Percentiles rank a stretch among this genome's conserved stretches.
Conservation (phyloP, 1,140 invertebrate species). For the Chymomyza costata region DNA sequence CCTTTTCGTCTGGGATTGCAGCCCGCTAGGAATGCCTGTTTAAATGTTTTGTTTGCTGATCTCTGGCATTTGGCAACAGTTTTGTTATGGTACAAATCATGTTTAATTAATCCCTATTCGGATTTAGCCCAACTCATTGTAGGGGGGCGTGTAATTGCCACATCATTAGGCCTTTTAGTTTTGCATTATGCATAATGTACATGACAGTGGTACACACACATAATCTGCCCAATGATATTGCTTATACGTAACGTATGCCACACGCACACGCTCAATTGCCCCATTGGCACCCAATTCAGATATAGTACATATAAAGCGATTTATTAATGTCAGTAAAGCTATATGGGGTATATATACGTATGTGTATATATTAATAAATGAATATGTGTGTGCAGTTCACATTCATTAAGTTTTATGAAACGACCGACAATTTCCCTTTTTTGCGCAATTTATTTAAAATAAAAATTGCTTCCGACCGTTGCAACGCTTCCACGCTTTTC, state of each 20-base stretch:
- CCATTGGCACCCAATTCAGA: slow-evolving; percentile 19
- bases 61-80: slow-evolving; percentile 6
- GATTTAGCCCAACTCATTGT: slow-evolving; percentile 13
- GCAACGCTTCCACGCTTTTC: slow-evolving; percentile 18
- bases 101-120: slow-evolving; percentile 61
- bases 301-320: not conserved
- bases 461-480: slow-evolving; percentile 63
- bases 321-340: no score
- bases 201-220: slow-evolving; percentile 3
- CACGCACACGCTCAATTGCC: slow-evolving; percentile 47
- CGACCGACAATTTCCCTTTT: slow-evolving; percentile 62
- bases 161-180: slow-evolving; percentile 11
- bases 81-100: slow-evolving; percentile 22
- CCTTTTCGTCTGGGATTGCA: not conserved
- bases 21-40: no score
- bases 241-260: no score
- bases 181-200: slow-evolving; percentile 19
- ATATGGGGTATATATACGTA: no score
- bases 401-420: slow-evolving; percentile 71
- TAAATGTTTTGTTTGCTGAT: slow-evolving; percentile 11
- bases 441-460: slow-evolving; percentile 67
- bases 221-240: no score
- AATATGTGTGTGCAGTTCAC: slow-evolving; percentile 40
- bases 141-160: no score
- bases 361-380: no score